A percentile compares a stretch with the other conserved stretches of the same genome.
Conservation (phyloP, 2,113 vertebrate genomes). For the Labeo catla region DNA sequence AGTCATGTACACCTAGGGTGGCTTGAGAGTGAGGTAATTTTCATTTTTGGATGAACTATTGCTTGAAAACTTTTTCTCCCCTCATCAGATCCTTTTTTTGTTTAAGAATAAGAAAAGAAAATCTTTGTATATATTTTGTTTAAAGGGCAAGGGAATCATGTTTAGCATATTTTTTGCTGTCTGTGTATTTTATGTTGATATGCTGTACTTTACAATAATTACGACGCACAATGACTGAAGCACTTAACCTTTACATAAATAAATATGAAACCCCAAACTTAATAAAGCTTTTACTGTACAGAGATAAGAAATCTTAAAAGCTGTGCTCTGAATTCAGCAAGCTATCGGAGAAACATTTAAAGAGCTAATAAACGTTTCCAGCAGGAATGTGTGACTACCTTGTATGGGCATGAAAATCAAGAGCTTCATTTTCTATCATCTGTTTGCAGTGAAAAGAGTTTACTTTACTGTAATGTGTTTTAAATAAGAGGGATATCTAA, state of each 20-base stretch:
- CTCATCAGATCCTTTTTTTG: too few species aligned
- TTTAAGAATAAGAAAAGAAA: too few species aligned
- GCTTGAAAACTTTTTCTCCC: too few species aligned
- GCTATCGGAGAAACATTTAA: conserved; percentile 67
- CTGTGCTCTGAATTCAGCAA: conserved; percentile 71
- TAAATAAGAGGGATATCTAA: neutral
- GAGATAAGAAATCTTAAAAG: conserved; percentile 75
- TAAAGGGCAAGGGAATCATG: too few species aligned
- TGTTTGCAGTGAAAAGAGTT: neutral
- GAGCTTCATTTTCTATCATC: neutral
- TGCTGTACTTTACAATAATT: neutral
- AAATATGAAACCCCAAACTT: neutral
- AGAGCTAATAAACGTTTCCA: conserved; percentile 78
- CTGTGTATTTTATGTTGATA: neutral
- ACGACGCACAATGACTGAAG: neutral
- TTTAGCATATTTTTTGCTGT: neutral
- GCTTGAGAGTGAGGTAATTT: too few species aligned
- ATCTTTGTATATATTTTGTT: too few species aligned
- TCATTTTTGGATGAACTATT: too few species aligned
- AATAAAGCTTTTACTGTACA: conserved; percentile 61
- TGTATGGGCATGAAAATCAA: conserved; percentile 79
- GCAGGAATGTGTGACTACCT: conserved; percentile 80
- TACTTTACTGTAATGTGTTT: neutral
- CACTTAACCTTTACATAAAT: conserved; percentile 18
- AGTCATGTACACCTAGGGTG: too few species aligned